Evolutionary conservation across 1,140 invertebrate species (phyloP), one percentile per base, ranked within the genome.

Genomic region (Listronotus bonariensis): DNA sequence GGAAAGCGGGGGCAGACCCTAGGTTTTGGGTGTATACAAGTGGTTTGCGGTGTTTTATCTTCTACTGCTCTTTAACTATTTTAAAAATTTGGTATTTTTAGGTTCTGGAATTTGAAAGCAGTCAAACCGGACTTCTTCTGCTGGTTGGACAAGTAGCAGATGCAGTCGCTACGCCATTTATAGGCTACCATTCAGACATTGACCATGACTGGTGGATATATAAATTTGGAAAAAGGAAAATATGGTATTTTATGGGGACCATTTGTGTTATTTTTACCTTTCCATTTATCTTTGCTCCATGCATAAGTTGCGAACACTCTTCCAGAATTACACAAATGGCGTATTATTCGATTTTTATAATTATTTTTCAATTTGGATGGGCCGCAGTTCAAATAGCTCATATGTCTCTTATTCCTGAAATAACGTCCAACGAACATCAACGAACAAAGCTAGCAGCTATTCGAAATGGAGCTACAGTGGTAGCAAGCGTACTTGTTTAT

Each of bases 291-390:
- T 98, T 97, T 79, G 86, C 87, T 9, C 83, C 85, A 53, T 97
- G 93, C 76, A 79, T 95, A 63, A 83, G 83, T 32, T 95, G 93
- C 77, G 76, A 85, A 63, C 71, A 80, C 65, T 78, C 86, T 34
- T 82, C 85, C 70, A 81, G 89, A 70, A 89, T 85, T 82, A 87
- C 89, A 0, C 88, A 94, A 79, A 82, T 97, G 70, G 80, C 92
- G 63, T 98, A 97, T 79, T 98, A 92, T 81, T 84, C 86, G 26
- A 85, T 91, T 34, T 97, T 98, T 80, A 91, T 98, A 42, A 81
- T 92, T 45, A 88, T 98, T 67, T 98, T 98, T 81, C 96, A 98
- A 86, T 93, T 97, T 80, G 96, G 96, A 20, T 98, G 96, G 96
- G 95, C 95, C 3, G 80, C 90, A 10, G 90, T 93, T 1, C 96